phyloP scores from a whole-genome alignment of 2,888 invertebrate species.

The Dione juno region DNA sequence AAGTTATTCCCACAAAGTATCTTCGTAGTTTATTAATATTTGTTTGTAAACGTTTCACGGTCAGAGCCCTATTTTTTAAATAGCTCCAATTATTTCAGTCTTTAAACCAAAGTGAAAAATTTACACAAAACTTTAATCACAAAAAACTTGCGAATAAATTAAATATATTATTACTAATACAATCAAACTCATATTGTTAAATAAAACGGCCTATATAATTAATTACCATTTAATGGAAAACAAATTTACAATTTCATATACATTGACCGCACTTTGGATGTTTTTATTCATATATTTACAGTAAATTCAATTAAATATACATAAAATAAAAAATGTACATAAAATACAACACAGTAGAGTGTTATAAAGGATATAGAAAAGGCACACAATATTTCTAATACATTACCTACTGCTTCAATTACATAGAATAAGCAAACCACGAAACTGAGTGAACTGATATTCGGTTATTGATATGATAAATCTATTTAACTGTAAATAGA shows the following conservation, averaged over 20 bases:
- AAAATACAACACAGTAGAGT: slow-evolving; percentile 45
- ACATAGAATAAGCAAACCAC: slow-evolving; percentile 15
- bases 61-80: neutral
- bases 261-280: slow-evolving; percentile 51
- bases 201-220: slow-evolving; percentile 53
- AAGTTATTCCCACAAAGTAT: neutral
- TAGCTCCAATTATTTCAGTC: no score
- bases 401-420: slow-evolving; percentile 19
- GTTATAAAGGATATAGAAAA: slow-evolving; percentile 31
- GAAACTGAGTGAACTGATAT: neutral
- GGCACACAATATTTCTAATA: slow-evolving; percentile 39
- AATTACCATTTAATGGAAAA: slow-evolving; percentile 70
- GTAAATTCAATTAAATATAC: slow-evolving; percentile 49
- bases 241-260: slow-evolving; percentile 75
- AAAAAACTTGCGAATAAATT: no score
- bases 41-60: neutral
- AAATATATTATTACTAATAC: neutral
- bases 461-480: neutral
- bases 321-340: slow-evolving; percentile 27
- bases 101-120: no score
- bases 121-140: no score
- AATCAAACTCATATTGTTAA: slow-evolving; percentile 27
- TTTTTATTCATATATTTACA: slow-evolving; percentile 49
- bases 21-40: neutral
- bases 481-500: neutral